Conservation (phyloP, 2,113 vertebrate species). For the Eulemur macaco region DNA sequence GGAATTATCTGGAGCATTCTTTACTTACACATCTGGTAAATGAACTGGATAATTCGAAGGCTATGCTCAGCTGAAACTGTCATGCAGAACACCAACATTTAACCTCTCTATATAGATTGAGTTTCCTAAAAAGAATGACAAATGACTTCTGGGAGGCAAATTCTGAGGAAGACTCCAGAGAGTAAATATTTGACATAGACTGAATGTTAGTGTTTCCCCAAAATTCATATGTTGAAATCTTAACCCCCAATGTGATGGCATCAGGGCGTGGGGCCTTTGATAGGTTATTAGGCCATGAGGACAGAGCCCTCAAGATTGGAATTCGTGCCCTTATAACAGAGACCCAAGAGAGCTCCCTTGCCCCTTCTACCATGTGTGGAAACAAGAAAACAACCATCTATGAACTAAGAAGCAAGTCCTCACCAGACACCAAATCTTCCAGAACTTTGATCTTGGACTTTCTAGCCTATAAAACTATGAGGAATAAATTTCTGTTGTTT, state of each 20-base stretch:
- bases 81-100: background rate
- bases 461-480: background rate
- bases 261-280: background rate
- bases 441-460: background rate
- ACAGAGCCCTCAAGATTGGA: background rate
- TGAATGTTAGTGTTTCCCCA: background rate
- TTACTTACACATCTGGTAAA: background rate
- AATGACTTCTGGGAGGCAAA: background rate
- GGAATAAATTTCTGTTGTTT: background rate
- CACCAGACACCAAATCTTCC: background rate
- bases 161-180: background rate
- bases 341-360: background rate
- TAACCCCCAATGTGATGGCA: background rate
- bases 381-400: background rate
- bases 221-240: background rate
- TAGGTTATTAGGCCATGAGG: background rate
- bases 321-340: background rate
- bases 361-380: background rate
- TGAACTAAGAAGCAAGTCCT: background rate
- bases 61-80: background rate
- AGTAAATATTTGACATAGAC: background rate
- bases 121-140: background rate
- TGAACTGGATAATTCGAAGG: background rate
- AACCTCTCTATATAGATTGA: background rate
- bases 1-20: conserved; percentile 25